Evolutionary conservation across 2,797 vertebrate genomes (phyloP), one percentile per base, ranked within the genome.

Genomic region (Galago senegalensis): DNA sequence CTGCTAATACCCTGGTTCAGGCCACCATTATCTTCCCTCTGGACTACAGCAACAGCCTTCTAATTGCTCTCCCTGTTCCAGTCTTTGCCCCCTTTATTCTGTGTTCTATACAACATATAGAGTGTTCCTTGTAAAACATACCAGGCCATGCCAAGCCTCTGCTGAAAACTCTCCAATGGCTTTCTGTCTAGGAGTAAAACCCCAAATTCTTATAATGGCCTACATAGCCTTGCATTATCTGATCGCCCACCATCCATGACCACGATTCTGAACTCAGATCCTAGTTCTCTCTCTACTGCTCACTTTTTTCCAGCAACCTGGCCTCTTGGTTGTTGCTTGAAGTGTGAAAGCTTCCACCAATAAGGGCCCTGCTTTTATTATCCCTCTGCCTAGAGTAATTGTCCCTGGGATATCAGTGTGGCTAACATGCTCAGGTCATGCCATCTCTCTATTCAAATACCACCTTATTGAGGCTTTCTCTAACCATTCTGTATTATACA

Each of bases 151-250:
- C 67, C 20, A 93, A 89, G 58, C 12, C 31, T 89, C 67, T 86
- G 16, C 25, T 88, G 7, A 58, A 83, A 93, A 94, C 7, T 40
- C 14, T 34, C 3, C 34, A 95, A 43, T 67, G 46, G 9, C 16
- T 85, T 72, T 76, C n/a, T 18, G 58, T 29, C 67, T 93, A 77
- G 89, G 31, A 96, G 21, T 37, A 73, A 86, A 92, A 84, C 14
- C 21, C 31, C 27, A 53, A 92, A 84, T 61, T 11, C 21, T 61
- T 73, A 72, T 20, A 82, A 61, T 25, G 6, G 21, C 29, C 3
- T 60, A 58, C 18, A 72, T 0, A 77, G 25, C 7, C 37, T 43
- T 63, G 18, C 1, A 37, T 72, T 12, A 94, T 31, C 11, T 82
- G 18, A 83, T 31, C 16, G 3, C 10, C 5, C 56, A 90, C 5